These are phyloP conservation scores for Anthoscopus minutus DNA, from an alignment of 2,113 vertebrate genomes.

Conservation along the genomic window DNA sequence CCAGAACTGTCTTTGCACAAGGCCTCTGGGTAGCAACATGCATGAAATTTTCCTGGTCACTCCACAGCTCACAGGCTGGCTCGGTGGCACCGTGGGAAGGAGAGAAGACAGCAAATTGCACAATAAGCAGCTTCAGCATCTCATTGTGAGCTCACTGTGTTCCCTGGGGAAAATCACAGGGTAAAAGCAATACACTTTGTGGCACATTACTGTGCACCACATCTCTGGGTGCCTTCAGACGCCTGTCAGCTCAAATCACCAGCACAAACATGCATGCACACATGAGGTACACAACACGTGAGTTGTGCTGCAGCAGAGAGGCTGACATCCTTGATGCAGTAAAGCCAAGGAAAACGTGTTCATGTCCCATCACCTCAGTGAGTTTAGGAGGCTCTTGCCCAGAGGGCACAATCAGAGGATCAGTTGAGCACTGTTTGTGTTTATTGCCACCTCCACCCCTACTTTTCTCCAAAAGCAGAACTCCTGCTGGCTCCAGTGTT, in stretches of 20 bases:
- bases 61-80: rapidly evolving
- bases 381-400: neutral
- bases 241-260: neutral
- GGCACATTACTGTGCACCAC: neutral
- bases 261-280: neutral
- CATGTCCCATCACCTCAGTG: neutral
- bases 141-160: neutral
- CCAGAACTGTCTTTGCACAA: neutral
- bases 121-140: neutral
- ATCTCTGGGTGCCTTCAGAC: neutral
- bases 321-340: neutral
- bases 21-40: neutral
- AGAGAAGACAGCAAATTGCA: neutral
- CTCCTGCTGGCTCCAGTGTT: neutral
- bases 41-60: neutral
- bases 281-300: rapidly evolving
- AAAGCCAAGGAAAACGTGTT: neutral
- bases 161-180: neutral
- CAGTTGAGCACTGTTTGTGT: neutral
- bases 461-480: neutral
- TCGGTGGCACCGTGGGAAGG: neutral
- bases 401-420: neutral
- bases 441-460: neutral
- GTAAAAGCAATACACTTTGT: neutral
- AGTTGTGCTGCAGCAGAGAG: neutral